Evolutionary conservation across 2,888 invertebrate species (phyloP).

Genomic region (Nomada goodeniana): DNA sequence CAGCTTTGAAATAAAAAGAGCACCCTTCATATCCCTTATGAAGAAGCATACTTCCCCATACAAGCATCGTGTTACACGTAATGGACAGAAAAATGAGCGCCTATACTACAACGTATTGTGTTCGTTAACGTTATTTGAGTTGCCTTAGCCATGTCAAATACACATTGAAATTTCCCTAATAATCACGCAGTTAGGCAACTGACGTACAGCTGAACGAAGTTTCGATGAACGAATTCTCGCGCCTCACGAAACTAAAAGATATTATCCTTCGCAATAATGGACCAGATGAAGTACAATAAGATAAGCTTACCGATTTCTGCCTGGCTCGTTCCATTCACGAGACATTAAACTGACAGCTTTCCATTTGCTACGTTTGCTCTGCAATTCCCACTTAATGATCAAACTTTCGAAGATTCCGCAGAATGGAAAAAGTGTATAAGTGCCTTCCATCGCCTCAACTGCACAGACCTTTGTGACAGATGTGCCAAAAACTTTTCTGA

Average conservation of each 20-base stretch:
- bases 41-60: no score
- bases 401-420: constrained; percentile 15
- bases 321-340: constrained; percentile 7
- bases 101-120: no score
- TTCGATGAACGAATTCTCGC: neutral
- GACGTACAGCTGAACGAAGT: no score
- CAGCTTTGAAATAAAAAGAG: no score
- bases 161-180: neutral
- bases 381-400: constrained; percentile 15
- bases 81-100: no score
- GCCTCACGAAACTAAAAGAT: neutral
- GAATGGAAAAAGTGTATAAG: neutral
- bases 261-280: neutral
- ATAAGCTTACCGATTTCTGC: constrained; percentile 1
- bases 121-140: no score
- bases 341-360: constrained; percentile 28
- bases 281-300: constrained; percentile 3
- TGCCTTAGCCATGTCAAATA: no score
- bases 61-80: no score
- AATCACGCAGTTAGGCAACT: no score
- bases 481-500: neutral
- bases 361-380: constrained; percentile 29
- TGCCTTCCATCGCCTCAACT: neutral
- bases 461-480: neutral
- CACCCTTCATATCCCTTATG: no score